Conservation (phyloP, 2,113 vertebrate genomes). For the Gulo gulo region DNA sequence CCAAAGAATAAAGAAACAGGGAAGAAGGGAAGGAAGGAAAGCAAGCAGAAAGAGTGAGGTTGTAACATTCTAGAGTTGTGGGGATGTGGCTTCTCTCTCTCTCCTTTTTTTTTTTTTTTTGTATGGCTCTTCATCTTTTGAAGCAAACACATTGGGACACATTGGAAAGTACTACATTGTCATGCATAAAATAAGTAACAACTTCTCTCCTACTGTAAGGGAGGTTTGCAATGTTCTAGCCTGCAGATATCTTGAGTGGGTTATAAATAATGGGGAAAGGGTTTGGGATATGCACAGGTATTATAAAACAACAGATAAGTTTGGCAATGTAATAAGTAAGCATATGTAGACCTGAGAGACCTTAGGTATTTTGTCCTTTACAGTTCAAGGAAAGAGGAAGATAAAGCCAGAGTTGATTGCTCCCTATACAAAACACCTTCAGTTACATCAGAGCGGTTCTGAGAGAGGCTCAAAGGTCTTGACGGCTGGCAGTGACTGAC, state of each 20-base stretch:
- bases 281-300: neutral
- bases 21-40: neutral
- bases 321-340: neutral
- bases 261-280: neutral
- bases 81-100: neutral
- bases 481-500: neutral
- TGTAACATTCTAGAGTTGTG: neutral
- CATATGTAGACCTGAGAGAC: neutral
- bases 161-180: conserved; percentile 2
- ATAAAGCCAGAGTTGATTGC: neutral
- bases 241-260: conserved; percentile 13
- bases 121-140: neutral
- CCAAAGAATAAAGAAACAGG: neutral
- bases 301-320: conserved; percentile 10
- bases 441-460: neutral
- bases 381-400: neutral
- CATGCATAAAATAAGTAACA: neutral
- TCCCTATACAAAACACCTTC: neutral
- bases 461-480: neutral
- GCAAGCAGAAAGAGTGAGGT: neutral
- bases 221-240: neutral
- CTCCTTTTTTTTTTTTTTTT: too few species aligned
- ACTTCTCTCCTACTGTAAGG: neutral
- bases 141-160: neutral
- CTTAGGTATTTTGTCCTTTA: neutral